Evolutionary conservation across 2,888 invertebrate species (phyloP), one percentile per base, ranked within the genome.

Genomic region (Augiades crinisus): DNA sequence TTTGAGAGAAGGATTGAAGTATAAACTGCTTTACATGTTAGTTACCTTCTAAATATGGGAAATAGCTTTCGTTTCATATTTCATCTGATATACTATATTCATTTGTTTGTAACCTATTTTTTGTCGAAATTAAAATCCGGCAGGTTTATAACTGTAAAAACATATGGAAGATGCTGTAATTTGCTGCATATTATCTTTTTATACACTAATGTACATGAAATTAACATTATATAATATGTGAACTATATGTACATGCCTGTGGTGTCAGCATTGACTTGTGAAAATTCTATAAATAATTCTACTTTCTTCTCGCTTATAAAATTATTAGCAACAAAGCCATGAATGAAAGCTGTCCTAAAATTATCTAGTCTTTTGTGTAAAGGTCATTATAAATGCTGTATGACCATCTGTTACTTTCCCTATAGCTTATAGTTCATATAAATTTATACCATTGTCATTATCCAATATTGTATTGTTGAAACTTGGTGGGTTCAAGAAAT

Each of bases 221-320:
- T 6, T 10, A 2, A 3, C 5, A 40, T 24, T 24, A 40, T 40
- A 14, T 24, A 27, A 40, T 24, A 40, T 31, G 5, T 4, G 4
- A 19, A 17, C 12, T 19, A 19, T 30, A n/a, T n/a, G 4, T 27
- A 27, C 10, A 30, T 30, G 5, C 12, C n/a, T n/a, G n/a, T 12
- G n/a, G 27, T 41, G 41, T 41, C 43, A 43, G 17, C 4, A 17
- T 10, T 30, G 30, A 30, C 30, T 30, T 12, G 8, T 7, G 8
- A 8, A 31, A 31, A 19, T 43, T 27, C 41, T 41, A 41, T 41
- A 17, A 30, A 41, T 41, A 41, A 30, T 43, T 6, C 10, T 41
- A 17, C 10, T 16, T 41, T 41, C 2, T 8, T 30, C 1, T 31
- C 6, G 8, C 1, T 21, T 5, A 27, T 8, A 10, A 21, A 4